Evolutionary conservation across 2,113 vertebrate genomes (phyloP), one percentile per base, ranked within the genome.

Genomic region (Hippocampus barbouri): DNA sequence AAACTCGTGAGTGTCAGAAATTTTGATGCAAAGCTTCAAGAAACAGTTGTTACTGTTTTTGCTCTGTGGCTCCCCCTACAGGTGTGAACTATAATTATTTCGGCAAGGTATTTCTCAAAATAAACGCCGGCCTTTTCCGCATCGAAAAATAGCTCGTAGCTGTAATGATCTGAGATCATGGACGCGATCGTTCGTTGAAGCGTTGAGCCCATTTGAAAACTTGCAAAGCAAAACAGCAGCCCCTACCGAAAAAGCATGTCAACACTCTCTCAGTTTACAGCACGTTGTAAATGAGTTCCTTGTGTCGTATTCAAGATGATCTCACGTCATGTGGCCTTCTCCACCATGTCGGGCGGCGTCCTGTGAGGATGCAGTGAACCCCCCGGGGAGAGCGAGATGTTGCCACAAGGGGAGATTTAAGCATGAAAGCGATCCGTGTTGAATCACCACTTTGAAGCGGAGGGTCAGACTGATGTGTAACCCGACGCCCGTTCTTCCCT

Each of bases 391-490:
- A 38, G 5, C 34, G 5, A 38, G 34, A 38, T 38, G 34, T 38
- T 38, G 34, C 34, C 34, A 38, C 34, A 38, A 38, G 34, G 34
- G 34, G 70, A 79, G 74, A 66, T 63, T 69, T 66, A 63, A 47
- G 18, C 68, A 71, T 68, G 59, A 71, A 70, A 34, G 72, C 71
- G 77, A 78, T 77, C 66, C 38, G 73, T 72, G 79, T 69, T 73
- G 72, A 75, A 69, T 75, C 66, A 2, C 25, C 47, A 63, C 82
- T 87, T 88, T 85, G 85, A 87, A 80, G 86, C 73, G 78, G 51
- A 77, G 57, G 12, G 25, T 84, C 73, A 67, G 81, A 75, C 77
- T 79, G 74, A 83, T 80, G 69, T 81, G 82, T 76, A 85, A 85
- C 73, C 79, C 77, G 80, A 88, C 62, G 12, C 82, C 10, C 23